phyloP scores from a whole-genome alignment of 2,888 invertebrate genomes.

The Xestoiulus laeticollis region DNA sequence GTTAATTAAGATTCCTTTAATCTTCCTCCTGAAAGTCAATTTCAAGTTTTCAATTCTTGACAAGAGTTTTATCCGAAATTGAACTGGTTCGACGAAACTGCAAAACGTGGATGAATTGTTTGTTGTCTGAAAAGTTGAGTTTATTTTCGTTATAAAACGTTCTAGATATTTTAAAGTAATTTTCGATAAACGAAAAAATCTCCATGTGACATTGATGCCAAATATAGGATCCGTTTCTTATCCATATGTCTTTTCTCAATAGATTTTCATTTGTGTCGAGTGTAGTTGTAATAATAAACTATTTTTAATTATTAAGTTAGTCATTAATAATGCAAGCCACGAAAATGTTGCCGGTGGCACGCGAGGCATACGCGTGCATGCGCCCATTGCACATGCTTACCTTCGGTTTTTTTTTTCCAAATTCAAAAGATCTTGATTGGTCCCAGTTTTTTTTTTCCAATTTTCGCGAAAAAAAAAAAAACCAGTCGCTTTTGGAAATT shows the following conservation, averaged over 20 bases:
- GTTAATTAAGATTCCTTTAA: not conserved
- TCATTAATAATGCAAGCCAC: not conserved
- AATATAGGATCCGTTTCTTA: not conserved
- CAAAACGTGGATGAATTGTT: not conserved
- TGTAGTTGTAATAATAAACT: not conserved
- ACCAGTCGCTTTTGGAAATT: not conserved
- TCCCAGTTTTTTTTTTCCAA: not conserved
- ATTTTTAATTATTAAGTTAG: constrained; percentile 25
- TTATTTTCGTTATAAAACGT: not conserved
- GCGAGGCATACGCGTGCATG: not conserved
- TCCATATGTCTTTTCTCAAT: not conserved
- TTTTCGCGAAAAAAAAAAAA: not conserved
- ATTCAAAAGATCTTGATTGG: not conserved
- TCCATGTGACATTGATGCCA: not conserved
- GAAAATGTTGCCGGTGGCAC: not conserved
- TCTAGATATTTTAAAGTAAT: no score
- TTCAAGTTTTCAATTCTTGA: not conserved
- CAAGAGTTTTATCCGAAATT: not conserved
- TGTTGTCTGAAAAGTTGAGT: not conserved
- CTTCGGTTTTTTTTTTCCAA: not conserved
- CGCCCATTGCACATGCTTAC: not conserved
- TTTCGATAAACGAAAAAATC: not conserved
- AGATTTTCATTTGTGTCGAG: not conserved
- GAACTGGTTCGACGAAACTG: not conserved
- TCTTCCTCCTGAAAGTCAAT: not conserved